Base-by-base conservation (phyloP, 2,888 invertebrate genomes). In the Caradrina kadenii region DNA sequence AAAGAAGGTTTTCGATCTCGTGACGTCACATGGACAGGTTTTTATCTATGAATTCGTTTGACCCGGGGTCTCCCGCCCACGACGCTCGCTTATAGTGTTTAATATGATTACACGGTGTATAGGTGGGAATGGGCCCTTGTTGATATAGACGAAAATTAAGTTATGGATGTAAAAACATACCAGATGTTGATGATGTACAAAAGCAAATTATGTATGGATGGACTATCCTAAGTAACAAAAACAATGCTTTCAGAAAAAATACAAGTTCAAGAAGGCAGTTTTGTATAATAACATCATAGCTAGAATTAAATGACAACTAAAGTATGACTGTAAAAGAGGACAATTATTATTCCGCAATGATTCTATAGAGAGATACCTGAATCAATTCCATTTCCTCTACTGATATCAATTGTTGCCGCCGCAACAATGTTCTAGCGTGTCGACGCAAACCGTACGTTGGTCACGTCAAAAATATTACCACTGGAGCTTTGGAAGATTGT, bases 61-160 rank as follows among this genome's bases (percentile, higher is more conserved):
- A 94, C 94, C 94, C 88, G 82, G 79, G 89, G 92, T 90, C 91
- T 92, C 89, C 94, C 95, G 91, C 95, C 94, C 94, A 95, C 94
- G 94, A 91, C 74, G 84, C 63, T 49, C 68, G 71, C 66, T 82
- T 77, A 85, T 79, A 73, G 76, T 79, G 68, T 81, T 83, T 86
- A 84, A 86, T 83, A 78, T 79, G 81, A 79, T 85, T 80, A 81
- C 83, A 83, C 73, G 79, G 77, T 80, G 73, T 69, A 68, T 73
- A 76, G 74, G 76, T 83, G 78, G 66, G 72, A 83, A 79, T 72
- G 49, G 64, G 45, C 73, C 82, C 79, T 76, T 76, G 63, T 80
- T 78, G 58, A 53, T 67, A 59, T 69, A 65, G 54, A 59, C 49
- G 48, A 7, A 42, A 70, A 76, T 69, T 54, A 76, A 69, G 59